phyloP scores from a whole-genome alignment of 1,140 invertebrate genomes.

The Lordiphosa mommai region DNA sequence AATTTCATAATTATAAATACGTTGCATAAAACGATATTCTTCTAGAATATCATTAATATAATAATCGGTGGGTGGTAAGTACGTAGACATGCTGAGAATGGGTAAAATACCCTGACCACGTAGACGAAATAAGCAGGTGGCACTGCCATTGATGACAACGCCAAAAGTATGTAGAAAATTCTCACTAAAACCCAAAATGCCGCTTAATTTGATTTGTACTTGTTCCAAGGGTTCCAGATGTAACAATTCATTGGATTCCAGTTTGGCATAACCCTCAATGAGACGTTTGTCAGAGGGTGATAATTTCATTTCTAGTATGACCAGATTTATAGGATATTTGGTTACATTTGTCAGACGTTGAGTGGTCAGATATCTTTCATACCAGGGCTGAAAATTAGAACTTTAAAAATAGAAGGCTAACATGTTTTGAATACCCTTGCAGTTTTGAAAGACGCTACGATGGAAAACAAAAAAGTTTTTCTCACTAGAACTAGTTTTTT shows the following conservation, averaged over 20 bases:
- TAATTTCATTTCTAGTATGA: constrained; percentile 3
- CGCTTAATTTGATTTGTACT: constrained; percentile 31
- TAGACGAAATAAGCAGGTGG: constrained; percentile 34
- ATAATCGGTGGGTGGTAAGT: constrained; percentile 13
- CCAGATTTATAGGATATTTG: constrained; percentile 36
- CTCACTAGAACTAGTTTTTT: too few relatives aligned
- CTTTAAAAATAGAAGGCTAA: background rate
- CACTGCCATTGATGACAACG: constrained; percentile 47
- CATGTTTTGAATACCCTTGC: too few relatives aligned
- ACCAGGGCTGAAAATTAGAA: constrained; percentile 56
- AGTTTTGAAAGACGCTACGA: too few relatives aligned
- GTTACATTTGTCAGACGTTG: constrained; percentile 47
- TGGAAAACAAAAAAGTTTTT: too few relatives aligned
- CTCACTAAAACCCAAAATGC: constrained; percentile 57
- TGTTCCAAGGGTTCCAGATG: constrained; percentile 16
- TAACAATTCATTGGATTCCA: constrained; percentile 27
- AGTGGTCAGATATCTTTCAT: constrained; percentile 38
- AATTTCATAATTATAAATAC: constrained; percentile 63
- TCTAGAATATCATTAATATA: constrained; percentile 26
- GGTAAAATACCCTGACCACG: constrained; percentile 65
- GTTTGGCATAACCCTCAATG: constrained; percentile 39
- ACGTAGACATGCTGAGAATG: constrained; percentile 36
- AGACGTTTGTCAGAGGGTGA: constrained; percentile 8
- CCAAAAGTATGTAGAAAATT: constrained; percentile 41
- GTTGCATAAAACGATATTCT: constrained; percentile 52